Evolutionary conservation across 2,113 vertebrate genomes (phyloP), one percentile per base, ranked within the genome.

Genomic region (Prietella phreatophila): DNA sequence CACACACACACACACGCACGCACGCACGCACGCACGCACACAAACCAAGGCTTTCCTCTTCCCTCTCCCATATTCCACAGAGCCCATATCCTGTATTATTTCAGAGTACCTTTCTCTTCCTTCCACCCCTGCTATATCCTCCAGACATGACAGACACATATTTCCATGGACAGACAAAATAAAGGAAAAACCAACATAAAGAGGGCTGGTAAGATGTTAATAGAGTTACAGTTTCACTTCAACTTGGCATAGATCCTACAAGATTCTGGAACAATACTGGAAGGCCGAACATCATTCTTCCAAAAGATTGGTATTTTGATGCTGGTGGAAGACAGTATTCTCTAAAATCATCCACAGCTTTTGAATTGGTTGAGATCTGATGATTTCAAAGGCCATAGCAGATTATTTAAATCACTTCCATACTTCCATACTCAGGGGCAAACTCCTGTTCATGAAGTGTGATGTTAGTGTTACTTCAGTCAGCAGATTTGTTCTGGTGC

Each of bases 1-100:
- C n/a, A n/a, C n/a, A n/a, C n/a, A n/a, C n/a, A n/a, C n/a, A n/a
- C n/a, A n/a, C n/a, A n/a, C n/a, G n/a, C n/a, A n/a, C n/a, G n/a
- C n/a, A n/a, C 20, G 33, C 36, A 73, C 3, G 5, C 13, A n/a
- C 30, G 33, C n/a, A 86, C 55, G 85, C 6, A 67, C 19, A 60
- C 33, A 69, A 1, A 8, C 19, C 47, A 42, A 82, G 76, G n/a
- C 88, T 67, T 89, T 91, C 76, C 89, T 60, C 82, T 89, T 85
- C 53, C 42, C 17, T 65, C 30, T 89, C 55, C 55, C 63, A 71
- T 71, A 36, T 30, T 36, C 60, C 69, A 75, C 19, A 86, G 20
- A 76, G 61, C 50, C 47, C 67, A 53, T 89, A 30, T 61, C n/a
- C 71, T 87, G 50, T 56, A 86, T 86, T 89, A 82, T 84, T 89